Percentiles rank a stretch among this genome's conserved stretches.
Conservation (phyloP, 2,113 vertebrate species). For the Eudyptes chrysolophus region DNA sequence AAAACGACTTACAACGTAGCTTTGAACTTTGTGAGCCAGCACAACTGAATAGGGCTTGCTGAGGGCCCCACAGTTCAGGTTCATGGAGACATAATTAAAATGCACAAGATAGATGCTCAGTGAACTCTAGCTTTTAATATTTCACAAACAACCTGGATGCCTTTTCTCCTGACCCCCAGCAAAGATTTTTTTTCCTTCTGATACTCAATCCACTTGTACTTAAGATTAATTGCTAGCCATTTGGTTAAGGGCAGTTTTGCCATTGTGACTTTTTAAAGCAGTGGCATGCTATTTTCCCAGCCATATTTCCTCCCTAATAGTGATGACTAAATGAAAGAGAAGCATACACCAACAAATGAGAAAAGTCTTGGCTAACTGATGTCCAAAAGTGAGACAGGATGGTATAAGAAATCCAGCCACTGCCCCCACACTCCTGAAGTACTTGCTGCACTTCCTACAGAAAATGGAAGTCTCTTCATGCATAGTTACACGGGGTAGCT, state of each 20-base stretch:
- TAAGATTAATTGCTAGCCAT: constrained; percentile 21
- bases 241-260: constrained; percentile 18
- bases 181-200: constrained; percentile 15
- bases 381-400: neutral
- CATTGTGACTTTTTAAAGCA: neutral
- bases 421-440: neutral
- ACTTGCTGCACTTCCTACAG: neutral
- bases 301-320: neutral
- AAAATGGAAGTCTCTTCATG: neutral
- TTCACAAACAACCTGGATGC: constrained; percentile 58
- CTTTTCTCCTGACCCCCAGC: constrained; percentile 18
- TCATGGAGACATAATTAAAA: constrained; percentile 62
- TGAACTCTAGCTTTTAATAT: constrained; percentile 63
- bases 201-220: neutral
- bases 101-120: constrained; percentile 17
- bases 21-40: constrained; percentile 66
- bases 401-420: neutral
- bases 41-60: constrained; percentile 33
- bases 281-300: neutral
- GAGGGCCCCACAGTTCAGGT: constrained; percentile 59
- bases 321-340: neutral
- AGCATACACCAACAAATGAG: neutral
- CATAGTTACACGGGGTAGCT: neutral
- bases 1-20: constrained; percentile 64
- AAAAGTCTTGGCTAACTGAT: neutral